A percentile compares a stretch with the other conserved stretches of the same genome.
Conservation (phyloP, 2,113 vertebrate genomes). For the Apus apus region DNA sequence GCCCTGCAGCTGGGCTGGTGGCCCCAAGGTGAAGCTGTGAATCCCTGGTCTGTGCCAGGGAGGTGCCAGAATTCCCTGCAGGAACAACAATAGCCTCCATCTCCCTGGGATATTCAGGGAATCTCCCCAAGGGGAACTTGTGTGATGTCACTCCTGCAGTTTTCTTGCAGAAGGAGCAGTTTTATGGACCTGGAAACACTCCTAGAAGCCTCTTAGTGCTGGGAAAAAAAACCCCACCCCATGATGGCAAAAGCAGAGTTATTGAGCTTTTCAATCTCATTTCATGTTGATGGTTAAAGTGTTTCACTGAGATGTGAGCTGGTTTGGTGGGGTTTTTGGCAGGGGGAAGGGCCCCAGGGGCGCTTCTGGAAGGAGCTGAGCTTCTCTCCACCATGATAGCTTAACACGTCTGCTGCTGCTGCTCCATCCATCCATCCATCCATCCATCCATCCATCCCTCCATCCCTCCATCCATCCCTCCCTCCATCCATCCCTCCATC, state of each 20-base stretch:
- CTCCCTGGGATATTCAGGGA: background rate
- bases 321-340: too few relatives aligned
- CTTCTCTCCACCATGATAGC: too few relatives aligned
- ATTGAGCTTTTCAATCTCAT: background rate
- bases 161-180: background rate
- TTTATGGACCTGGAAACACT: background rate
- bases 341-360: too few relatives aligned
- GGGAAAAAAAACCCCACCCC: background rate
- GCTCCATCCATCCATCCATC: too few relatives aligned
- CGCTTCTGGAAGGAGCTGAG: too few relatives aligned
- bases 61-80: background rate
- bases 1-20: background rate
- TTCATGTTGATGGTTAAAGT: background rate
- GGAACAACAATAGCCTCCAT: background rate
- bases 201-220: background rate
- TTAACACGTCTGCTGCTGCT: too few relatives aligned
- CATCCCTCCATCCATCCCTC: too few relatives aligned
- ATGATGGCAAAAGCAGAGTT: background rate
- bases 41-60: background rate
- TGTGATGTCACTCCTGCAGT: background rate
- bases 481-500: too few relatives aligned
- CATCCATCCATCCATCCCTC: too few relatives aligned
- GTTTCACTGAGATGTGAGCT: background rate
- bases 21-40: background rate
- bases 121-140: background rate